Percentiles rank a stretch among this genome's conserved stretches.
Evolutionary conservation across 2,888 invertebrate genomes (phyloP).

Genomic region (Fragum sueziense): DNA sequence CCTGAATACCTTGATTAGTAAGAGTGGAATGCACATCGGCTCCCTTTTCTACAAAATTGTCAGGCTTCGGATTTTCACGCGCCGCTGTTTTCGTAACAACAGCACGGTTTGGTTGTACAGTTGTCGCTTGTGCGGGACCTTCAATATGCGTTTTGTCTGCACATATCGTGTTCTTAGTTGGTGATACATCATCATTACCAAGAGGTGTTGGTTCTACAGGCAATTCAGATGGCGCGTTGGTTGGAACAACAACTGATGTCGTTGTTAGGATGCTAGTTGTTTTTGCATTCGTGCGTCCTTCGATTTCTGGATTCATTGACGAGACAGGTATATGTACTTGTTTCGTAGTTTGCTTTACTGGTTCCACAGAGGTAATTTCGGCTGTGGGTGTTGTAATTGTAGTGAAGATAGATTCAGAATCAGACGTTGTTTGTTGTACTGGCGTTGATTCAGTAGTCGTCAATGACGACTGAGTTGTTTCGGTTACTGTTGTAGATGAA

Average conservation of each 20-base stretch:
- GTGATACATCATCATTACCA: not conserved
- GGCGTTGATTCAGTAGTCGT: no score
- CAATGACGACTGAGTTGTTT: no score
- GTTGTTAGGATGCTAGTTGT: not conserved
- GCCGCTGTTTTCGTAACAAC: not conserved
- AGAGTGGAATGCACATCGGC: not conserved
- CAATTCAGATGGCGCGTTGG: not conserved
- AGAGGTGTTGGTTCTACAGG: not conserved
- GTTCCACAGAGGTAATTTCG: not conserved
- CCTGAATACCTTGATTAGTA: not conserved
- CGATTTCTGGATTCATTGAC: not conserved
- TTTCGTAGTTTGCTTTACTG: not conserved
- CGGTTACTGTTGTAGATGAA: no score
- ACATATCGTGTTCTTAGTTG: not conserved
- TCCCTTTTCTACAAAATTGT: no score
- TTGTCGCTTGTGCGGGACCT: not conserved
- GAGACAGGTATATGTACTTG: not conserved
- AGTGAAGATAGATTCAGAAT: no score
- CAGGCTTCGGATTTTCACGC: no score
- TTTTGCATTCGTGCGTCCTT: not conserved
- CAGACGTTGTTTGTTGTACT: no score
- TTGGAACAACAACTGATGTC: not conserved
- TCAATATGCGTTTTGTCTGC: not conserved
- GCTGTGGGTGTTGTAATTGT: not conserved
- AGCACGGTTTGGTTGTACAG: not conserved